Evolutionary conservation across 2,888 invertebrate species (phyloP), one percentile per base, ranked within the genome.

Genomic region (Macrophya annulata): DNA sequence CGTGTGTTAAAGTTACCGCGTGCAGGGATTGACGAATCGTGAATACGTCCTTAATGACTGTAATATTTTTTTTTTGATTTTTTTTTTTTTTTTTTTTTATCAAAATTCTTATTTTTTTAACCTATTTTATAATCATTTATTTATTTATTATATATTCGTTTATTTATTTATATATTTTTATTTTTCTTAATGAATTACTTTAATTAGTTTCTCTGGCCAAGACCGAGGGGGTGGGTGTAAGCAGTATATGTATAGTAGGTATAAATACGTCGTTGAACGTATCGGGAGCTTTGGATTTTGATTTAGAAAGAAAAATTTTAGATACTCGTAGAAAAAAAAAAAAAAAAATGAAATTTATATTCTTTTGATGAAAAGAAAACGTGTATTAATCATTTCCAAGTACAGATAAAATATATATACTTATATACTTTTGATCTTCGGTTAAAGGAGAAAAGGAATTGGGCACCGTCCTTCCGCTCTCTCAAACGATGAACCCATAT

Each of bases 301-400:
- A 55, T 55, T 55, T 8, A 55, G 55, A 55, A n/a, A 55, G n/a
- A n/a, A 55, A n/a, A n/a, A 6, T 55, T 55, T 1, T 17, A 37
- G 71, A 71, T 9, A 71, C 71, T 37, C 10, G 40, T n/a, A 71
- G 62, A 6, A 65, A 21, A 15, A 4, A 17, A 71, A n/a, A 17
- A 37, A 68, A 31, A 55, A 55, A 55, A 68, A 25, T 37, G 37
- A 68, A 68, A 68, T 68, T 31, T 31, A 68, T 68, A 76, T 76
- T 40, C 76, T 77, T 55, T 45, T 55, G 51, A 77, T 74, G 55
- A 77, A n/a, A 62, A 40, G 62, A 25, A 62, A 25, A 81, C 17
- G 81, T 81, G 81, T 43, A 81, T 81, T 81, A 81, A 81, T 81
- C 81, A 81, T 81, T 81, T 62, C 81, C 59, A 40, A 65, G 81